Percentiles rank a stretch among this genome's conserved stretches.
Evolutionary conservation across 2,888 invertebrate genomes (phyloP).

Genomic region (Alcis repandata): DNA sequence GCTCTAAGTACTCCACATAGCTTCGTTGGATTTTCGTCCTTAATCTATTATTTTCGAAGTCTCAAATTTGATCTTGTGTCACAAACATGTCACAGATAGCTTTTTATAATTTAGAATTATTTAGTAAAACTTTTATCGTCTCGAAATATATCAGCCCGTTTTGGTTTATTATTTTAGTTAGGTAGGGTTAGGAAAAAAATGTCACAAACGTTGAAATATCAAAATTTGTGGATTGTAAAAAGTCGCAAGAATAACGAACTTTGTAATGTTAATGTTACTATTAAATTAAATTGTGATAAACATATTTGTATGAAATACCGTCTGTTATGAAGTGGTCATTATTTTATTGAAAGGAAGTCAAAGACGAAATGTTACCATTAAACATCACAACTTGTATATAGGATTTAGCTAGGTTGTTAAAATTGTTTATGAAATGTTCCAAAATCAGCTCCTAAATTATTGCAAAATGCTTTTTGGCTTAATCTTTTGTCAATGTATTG

Average conservation of each 20-base stretch:
- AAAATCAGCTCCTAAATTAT: constrained; percentile 32
- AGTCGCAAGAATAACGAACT: constrained; percentile 27
- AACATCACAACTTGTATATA: constrained; percentile 73
- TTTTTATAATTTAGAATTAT: constrained; percentile 34
- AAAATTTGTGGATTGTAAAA: constrained; percentile 29
- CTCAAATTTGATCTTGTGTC: constrained; percentile 24
- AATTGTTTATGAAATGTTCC: constrained; percentile 37
- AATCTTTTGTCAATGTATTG: constrained; percentile 51
- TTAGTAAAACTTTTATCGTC: constrained; percentile 25
- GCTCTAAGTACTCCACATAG: too few species aligned
- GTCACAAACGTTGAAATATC: constrained; percentile 32
- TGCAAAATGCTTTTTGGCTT: constrained; percentile 52
- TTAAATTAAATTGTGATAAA: constrained; percentile 43
- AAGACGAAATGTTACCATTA: constrained; percentile 74
- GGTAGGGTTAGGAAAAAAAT: constrained; percentile 32
- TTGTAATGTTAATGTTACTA: constrained; percentile 32
- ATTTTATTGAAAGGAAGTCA: constrained; percentile 50
- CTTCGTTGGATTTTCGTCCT: not conserved
- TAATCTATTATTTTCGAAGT: constrained; percentile 3
- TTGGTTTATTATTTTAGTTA: constrained; percentile 23
- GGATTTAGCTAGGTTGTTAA: constrained; percentile 74
- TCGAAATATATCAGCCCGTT: constrained; percentile 16
- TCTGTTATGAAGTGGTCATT: constrained; percentile 29
- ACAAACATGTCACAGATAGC: constrained; percentile 29
- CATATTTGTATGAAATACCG: constrained; percentile 36